Conservation (phyloP, 2,888 invertebrate genomes). For the Lobophora halterata region DNA sequence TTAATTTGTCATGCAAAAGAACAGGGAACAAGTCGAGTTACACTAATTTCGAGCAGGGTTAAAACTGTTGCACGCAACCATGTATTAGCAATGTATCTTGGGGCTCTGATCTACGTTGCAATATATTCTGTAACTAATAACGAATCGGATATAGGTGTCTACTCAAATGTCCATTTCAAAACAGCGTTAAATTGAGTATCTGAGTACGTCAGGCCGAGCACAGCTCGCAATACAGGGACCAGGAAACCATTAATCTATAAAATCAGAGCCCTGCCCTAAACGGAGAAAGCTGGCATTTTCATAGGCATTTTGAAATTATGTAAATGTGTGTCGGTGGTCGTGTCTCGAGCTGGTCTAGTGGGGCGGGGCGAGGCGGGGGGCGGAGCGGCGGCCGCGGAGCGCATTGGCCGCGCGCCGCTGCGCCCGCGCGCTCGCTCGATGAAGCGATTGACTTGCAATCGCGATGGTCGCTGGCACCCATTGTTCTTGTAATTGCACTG, state of each 20-base stretch:
- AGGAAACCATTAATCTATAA: slow-evolving; percentile 1
- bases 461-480: slow-evolving; percentile 24
- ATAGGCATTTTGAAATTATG: slow-evolving; percentile 24
- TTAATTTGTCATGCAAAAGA: too few relatives aligned
- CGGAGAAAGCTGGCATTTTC: slow-evolving; percentile 24
- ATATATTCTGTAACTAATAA: too few relatives aligned
- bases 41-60: too few relatives aligned
- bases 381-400: slow-evolving; percentile 51
- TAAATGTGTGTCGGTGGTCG: slow-evolving; percentile 18
- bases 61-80: too few relatives aligned
- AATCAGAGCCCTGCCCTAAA: slow-evolving; percentile 12
- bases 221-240: neutral
- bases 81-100: too few relatives aligned
- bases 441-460: slow-evolving; percentile 25
- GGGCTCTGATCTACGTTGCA: too few relatives aligned
- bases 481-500: slow-evolving; percentile 25
- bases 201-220: too few relatives aligned
- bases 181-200: too few relatives aligned
- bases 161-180: too few relatives aligned
- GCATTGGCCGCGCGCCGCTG: slow-evolving; percentile 35
- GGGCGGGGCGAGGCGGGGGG: slow-evolving; percentile 25
- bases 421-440: slow-evolving; percentile 14
- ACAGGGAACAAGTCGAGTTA: too few relatives aligned
- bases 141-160: too few relatives aligned
- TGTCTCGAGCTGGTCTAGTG: slow-evolving; percentile 29